Evolutionary conservation across 2,113 vertebrate species (phyloP).

Genomic region (Corynorhinus townsendii): DNA sequence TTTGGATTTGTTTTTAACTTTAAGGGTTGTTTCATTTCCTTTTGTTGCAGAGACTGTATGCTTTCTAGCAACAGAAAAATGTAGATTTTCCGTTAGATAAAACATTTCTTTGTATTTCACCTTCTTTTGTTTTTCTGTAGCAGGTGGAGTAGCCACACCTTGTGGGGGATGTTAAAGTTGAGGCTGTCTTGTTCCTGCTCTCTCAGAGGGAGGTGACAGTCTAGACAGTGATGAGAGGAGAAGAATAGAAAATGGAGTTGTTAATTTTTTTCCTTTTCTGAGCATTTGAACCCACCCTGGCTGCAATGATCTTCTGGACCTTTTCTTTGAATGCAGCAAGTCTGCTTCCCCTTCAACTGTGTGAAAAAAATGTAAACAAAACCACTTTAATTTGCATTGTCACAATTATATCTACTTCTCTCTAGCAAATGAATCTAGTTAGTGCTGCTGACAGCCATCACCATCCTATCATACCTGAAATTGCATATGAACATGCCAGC

Average conservation of each 20-base stretch:
- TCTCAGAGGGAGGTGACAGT: not conserved
- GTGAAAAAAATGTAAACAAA: not conserved
- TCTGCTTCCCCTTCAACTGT: not conserved
- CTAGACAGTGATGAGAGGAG: not conserved
- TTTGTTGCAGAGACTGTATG: not conserved
- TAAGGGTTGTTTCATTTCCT: not conserved
- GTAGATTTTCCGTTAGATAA: not conserved
- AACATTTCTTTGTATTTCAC: not conserved
- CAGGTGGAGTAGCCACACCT: accelerated
- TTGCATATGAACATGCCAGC: not conserved
- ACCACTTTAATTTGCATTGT: not conserved
- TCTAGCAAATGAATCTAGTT: not conserved
- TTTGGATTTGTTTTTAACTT: not conserved
- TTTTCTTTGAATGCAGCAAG: not conserved
- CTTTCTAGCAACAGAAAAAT: not conserved
- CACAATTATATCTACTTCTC: not conserved
- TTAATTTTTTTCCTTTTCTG: not conserved
- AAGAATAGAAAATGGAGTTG: not conserved
- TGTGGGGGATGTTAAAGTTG: not conserved
- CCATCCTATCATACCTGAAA: not conserved
- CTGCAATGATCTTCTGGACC: not conserved
- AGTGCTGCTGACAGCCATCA: not conserved
- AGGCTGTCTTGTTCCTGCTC: not conserved
- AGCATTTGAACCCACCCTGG: not conserved
- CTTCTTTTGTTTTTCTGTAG: not conserved